Evolutionary conservation across 2,113 vertebrate species (phyloP).

Genomic region (Gobiocypris rarus): DNA sequence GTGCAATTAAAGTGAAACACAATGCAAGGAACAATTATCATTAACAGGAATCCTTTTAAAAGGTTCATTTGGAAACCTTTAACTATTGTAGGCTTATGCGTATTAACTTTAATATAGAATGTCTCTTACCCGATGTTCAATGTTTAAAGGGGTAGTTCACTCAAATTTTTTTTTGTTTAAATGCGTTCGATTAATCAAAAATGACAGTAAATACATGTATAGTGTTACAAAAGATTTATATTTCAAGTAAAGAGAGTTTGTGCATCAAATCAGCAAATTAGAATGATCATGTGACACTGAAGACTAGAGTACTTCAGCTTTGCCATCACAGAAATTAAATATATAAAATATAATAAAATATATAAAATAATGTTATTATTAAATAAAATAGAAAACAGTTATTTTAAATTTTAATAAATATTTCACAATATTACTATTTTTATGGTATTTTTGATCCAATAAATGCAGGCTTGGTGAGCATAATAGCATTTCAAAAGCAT

Average conservation of each 20-base stretch:
- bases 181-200: too few relatives aligned
- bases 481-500: not conserved
- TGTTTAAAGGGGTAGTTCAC: not conserved
- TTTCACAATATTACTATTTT: not conserved
- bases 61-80: conserved; percentile 17
- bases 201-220: not conserved
- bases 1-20: conserved; percentile 12
- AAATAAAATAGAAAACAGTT: too few relatives aligned
- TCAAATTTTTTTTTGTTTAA: too few relatives aligned
- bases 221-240: not conserved
- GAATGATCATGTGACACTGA: not conserved
- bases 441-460: not conserved
- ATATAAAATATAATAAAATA: too few relatives aligned
- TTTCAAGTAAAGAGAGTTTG: not conserved
- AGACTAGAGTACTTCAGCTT: not conserved
- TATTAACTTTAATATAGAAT: too few relatives aligned
- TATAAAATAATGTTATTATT: too few relatives aligned
- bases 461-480: not conserved
- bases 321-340: not conserved
- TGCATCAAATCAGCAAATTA: not conserved
- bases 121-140: not conserved
- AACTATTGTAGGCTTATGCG: not conserved
- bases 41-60: not conserved
- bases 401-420: not conserved
- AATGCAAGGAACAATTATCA: not conserved